These are phyloP conservation scores for Nephila pilipes DNA, from an alignment of 1,140 invertebrate genomes.

Conservation along the genomic window DNA sequence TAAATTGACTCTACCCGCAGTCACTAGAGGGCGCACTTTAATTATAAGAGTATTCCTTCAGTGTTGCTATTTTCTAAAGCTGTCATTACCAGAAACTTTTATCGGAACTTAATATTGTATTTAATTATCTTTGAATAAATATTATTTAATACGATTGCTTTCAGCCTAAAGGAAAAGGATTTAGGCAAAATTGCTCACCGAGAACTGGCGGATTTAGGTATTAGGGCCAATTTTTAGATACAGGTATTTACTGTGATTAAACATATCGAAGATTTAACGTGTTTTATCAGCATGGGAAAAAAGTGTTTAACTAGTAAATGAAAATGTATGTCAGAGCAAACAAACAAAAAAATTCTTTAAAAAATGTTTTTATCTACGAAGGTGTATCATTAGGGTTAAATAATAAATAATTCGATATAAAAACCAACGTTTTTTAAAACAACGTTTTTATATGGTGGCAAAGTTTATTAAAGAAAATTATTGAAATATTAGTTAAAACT, in stretches of 20 bases:
- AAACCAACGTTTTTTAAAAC: too few species aligned
- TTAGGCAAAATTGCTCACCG: not conserved
- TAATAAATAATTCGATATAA: too few species aligned
- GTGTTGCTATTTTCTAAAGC: not conserved
- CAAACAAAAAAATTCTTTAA: too few species aligned
- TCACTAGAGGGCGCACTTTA: not conserved
- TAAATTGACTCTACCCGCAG: not conserved
- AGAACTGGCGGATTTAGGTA: not conserved
- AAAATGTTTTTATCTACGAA: too few species aligned
- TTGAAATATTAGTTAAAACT: too few species aligned
- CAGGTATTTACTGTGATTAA: not conserved
- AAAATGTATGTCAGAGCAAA: too few species aligned
- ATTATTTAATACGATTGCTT: conserved; percentile 4
- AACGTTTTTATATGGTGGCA: too few species aligned
- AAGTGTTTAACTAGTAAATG: too few species aligned
- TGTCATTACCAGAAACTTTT: conserved; percentile 24
- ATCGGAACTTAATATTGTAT: not conserved
- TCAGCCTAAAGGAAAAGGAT: not conserved
- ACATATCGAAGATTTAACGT: not conserved
- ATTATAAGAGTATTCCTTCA: conserved; percentile 1
- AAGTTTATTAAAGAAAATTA: too few species aligned
- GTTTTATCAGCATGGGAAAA: too few species aligned
- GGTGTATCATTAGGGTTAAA: too few species aligned
- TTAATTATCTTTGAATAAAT: conserved; percentile 21
- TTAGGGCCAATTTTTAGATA: not conserved